Conservation (phyloP, 2,113 vertebrate genomes). For the Phaetusa simplex region DNA sequence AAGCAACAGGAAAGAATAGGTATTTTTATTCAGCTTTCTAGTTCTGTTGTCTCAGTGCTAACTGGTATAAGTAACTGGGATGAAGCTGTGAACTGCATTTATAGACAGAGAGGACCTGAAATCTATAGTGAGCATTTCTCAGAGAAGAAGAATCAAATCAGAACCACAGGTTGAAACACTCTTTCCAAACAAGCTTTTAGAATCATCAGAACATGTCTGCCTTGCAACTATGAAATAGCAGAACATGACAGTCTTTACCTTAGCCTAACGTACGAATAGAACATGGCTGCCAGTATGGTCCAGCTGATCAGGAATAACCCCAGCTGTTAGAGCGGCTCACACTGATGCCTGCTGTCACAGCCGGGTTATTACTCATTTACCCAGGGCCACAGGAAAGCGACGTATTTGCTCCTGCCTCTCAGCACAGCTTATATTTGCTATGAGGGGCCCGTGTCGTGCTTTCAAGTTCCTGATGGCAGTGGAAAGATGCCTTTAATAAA, state of each 20-base stretch:
- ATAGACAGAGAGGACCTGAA: not conserved
- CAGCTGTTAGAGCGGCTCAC: not conserved
- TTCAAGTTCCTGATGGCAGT: not conserved
- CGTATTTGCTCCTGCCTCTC: not conserved
- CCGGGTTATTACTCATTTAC: not conserved
- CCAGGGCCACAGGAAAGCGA: not conserved
- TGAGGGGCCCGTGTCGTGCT: not conserved
- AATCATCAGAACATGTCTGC: not conserved
- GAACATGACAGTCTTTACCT: not conserved
- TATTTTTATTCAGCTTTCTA: not conserved
- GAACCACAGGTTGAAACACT: not conserved
- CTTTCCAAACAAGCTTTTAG: not conserved
- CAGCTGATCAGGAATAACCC: not conserved
- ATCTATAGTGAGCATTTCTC: not conserved
- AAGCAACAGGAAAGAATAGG: not conserved
- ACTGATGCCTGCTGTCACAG: not conserved
- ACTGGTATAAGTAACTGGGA: not conserved
- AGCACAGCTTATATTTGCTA: not conserved
- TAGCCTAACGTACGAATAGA: not conserved
- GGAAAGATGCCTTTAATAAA: not conserved
- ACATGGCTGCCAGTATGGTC: not conserved
- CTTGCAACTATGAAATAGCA: not conserved
- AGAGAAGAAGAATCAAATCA: not conserved
- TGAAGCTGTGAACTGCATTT: not conserved
- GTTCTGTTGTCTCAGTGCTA: not conserved